Conservation (phyloP, 2,797 vertebrate species). For the Garrulus glandarius region DNA sequence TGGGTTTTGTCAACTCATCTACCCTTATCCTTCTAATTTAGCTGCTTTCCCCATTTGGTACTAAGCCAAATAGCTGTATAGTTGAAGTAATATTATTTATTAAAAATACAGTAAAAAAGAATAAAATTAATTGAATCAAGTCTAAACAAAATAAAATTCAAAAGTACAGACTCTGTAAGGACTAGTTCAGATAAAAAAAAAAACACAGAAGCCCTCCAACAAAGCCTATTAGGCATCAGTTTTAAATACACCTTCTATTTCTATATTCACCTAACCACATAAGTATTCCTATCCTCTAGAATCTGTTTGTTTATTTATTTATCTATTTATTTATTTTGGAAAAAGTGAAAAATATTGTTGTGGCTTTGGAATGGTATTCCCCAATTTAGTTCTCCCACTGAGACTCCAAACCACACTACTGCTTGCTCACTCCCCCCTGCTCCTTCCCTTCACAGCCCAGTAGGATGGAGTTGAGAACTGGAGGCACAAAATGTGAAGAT, state of each 20-base stretch:
- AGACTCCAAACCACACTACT: background rate
- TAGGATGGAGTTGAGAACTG: background rate
- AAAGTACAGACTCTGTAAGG: background rate
- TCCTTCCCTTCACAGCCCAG: background rate
- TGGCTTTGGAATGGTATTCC: background rate
- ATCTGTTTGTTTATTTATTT: background rate
- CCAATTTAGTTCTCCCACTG: background rate
- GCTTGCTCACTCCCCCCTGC: fast-evolving
- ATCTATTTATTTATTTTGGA: background rate
- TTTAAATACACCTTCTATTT: background rate
- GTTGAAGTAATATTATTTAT: background rate
- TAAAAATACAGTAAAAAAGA: background rate
- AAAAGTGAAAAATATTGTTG: background rate
- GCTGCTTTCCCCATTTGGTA: background rate
- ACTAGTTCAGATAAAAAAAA: background rate
- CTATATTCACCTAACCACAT: background rate
- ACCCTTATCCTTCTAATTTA: background rate
- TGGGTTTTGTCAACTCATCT: background rate
- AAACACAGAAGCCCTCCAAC: background rate
- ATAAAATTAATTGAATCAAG: background rate
- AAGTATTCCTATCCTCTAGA: background rate
- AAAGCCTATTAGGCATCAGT: background rate
- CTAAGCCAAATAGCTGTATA: background rate
- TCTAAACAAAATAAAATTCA: background rate
- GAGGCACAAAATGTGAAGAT: background rate